phyloP scores from a whole-genome alignment of 2,113 vertebrate genomes.

The Casuarius casuarius region DNA sequence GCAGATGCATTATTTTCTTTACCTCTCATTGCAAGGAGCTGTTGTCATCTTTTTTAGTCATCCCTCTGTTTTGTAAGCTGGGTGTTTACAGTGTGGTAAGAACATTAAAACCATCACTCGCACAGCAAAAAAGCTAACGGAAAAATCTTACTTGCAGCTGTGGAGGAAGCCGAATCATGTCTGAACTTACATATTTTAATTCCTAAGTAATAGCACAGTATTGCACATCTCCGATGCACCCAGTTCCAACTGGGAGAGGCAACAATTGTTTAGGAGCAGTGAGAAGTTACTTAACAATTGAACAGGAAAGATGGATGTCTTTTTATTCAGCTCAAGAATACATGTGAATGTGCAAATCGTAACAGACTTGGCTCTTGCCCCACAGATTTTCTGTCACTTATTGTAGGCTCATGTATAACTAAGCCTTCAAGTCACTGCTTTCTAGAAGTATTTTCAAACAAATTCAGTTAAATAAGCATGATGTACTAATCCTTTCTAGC shows the following conservation, averaged over 20 bases:
- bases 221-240: not conserved
- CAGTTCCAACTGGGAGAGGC: not conserved
- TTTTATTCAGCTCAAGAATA: not conserved
- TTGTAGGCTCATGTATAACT: not conserved
- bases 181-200: constrained; percentile 49
- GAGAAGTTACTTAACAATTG: not conserved
- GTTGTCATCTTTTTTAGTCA: constrained; percentile 55
- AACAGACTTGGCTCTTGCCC: not conserved
- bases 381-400: not conserved
- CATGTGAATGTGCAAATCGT: not conserved
- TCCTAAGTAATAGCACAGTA: constrained; percentile 33
- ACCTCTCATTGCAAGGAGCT: constrained; percentile 10
- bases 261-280: not conserved
- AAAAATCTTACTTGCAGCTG: constrained; percentile 55
- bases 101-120: constrained; percentile 28
- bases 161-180: constrained; percentile 24
- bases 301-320: not conserved
- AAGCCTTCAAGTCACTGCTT: not conserved
- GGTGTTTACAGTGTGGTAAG: constrained; percentile 52
- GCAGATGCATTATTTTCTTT: not conserved
- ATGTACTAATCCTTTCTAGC: not conserved
- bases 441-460: not conserved
- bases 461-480: not conserved
- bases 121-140: constrained; percentile 10
- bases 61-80: constrained; percentile 49